A percentile compares a stretch with the other conserved stretches of the same genome.
phyloP scores from a whole-genome alignment of 2,888 invertebrate genomes.

The Yponomeuta malinellus region DNA sequence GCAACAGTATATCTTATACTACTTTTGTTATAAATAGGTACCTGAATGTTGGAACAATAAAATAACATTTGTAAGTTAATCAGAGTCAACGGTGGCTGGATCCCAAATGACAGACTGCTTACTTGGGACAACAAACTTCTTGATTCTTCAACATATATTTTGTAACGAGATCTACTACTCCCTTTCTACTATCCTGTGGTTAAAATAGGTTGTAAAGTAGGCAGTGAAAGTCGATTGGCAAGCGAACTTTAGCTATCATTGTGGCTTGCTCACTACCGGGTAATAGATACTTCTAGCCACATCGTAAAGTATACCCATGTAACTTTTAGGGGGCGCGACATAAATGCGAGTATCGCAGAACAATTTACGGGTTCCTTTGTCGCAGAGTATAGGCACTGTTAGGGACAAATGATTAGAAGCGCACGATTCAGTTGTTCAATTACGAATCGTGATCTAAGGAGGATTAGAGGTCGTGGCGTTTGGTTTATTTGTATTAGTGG shows the following conservation, averaged over 20 bases:
- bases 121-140: not conserved
- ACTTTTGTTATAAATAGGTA: no score
- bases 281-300: slow-evolving; percentile 2
- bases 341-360: not conserved
- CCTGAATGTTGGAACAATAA: not conserved
- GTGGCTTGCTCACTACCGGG: slow-evolving; percentile 13
- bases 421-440: slow-evolving; percentile 13
- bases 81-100: slow-evolving; percentile 13
- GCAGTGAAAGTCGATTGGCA: slow-evolving; percentile 16
- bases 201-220: slow-evolving; percentile 5
- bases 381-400: not conserved
- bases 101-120: not conserved
- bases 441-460: slow-evolving; percentile 11
- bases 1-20: no score
- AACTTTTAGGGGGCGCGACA: not conserved
- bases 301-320: not conserved
- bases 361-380: not conserved
- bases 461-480: slow-evolving; percentile 13
- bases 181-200: not conserved
- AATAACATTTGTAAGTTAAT: slow-evolving; percentile 10
- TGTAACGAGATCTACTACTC: not conserved
- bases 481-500: not conserved
- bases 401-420: slow-evolving; percentile 8
- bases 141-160: not conserved
- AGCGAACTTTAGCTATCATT: slow-evolving; percentile 15